Conservation (phyloP, 2,113 vertebrate species). For the Ptyas mucosa region DNA sequence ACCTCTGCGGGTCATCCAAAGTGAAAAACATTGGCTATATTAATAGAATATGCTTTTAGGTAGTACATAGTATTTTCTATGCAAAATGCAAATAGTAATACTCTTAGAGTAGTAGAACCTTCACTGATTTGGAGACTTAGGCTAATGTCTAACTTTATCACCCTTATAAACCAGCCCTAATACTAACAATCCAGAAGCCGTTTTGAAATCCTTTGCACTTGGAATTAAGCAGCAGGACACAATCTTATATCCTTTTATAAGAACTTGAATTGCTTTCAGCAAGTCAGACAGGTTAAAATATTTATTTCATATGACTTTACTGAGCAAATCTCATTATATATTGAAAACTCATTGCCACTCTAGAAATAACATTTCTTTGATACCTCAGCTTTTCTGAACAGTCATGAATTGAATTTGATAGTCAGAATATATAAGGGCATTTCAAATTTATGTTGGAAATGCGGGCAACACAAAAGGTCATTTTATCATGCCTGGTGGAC, state of each 20-base stretch:
- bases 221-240: conserved; percentile 29
- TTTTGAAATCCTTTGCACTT: neutral
- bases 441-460: neutral
- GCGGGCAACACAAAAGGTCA: neutral
- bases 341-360: neutral
- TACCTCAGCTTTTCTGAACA: neutral
- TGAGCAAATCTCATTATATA: neutral
- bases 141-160: neutral
- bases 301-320: neutral
- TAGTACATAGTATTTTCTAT: neutral
- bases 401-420: neutral
- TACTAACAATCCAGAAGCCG: conserved; percentile 29
- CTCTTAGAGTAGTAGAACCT: no score
- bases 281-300: neutral
- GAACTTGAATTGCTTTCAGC: conserved; percentile 18
- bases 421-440: neutral
- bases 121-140: neutral
- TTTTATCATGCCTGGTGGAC: neutral
- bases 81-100: neutral
- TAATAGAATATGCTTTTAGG: neutral
- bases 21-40: neutral
- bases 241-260: neutral
- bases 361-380: neutral
- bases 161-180: neutral
- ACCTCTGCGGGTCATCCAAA: neutral